phyloP scores from a whole-genome alignment of 2,113 vertebrate genomes.

The Nipponia nippon region DNA sequence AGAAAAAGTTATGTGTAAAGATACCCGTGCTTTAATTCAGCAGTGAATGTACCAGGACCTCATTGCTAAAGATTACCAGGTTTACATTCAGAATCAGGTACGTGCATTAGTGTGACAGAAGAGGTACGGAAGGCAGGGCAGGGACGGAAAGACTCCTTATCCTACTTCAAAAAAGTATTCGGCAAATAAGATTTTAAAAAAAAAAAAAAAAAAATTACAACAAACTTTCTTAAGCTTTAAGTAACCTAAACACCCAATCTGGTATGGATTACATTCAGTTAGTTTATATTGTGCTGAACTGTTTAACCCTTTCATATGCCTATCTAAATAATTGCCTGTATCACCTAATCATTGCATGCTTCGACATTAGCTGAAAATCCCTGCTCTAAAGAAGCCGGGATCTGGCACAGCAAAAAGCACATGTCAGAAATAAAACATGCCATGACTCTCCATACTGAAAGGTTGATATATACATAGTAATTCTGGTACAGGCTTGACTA shows the following conservation, averaged over 20 bases:
- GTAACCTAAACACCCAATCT: background rate
- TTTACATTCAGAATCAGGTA: background rate
- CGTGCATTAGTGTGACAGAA: background rate
- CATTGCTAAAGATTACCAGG: background rate
- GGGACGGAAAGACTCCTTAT: background rate
- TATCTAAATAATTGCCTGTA: background rate
- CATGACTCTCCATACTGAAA: background rate
- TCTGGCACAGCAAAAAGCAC: background rate
- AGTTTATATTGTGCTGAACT: background rate
- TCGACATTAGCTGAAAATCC: background rate
- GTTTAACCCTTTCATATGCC: background rate
- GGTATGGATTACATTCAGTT: background rate
- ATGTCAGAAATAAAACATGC: background rate
- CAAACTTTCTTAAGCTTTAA: background rate
- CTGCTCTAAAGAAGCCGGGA: background rate
- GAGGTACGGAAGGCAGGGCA: background rate
- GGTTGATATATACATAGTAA: background rate
- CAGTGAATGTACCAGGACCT: background rate
- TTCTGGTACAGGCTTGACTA: background rate
- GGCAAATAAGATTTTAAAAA: background rate
- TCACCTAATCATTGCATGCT: conserved; percentile 34
- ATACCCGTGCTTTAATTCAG: background rate
- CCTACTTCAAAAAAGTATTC: background rate
- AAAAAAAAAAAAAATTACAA: background rate
- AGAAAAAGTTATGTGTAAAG: background rate